phyloP scores from a whole-genome alignment of 2,888 invertebrate species.

The Chrysolina haemoptera region DNA sequence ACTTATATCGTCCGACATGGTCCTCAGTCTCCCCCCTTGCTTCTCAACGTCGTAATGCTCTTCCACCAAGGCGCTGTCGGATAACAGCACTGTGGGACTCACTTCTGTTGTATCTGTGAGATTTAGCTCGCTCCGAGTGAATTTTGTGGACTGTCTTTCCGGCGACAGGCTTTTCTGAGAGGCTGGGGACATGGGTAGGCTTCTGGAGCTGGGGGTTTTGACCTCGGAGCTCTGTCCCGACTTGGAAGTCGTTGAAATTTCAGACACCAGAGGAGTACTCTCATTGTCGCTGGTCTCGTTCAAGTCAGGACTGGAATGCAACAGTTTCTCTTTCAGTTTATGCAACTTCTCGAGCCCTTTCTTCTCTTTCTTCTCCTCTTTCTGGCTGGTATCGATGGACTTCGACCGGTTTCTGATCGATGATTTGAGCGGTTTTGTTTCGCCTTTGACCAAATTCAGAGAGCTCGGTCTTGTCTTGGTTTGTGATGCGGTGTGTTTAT shows the following conservation, averaged over 20 bases:
- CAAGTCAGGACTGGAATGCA: conserved; percentile 65
- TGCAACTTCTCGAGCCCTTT: conserved; percentile 63
- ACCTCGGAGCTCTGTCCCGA: conserved; percentile 60
- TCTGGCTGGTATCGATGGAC: conserved; percentile 62
- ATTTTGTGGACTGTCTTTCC: conserved; percentile 44
- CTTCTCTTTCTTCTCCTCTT: conserved; percentile 52
- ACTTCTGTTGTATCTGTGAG: conserved; percentile 56
- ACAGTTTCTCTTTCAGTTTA: conserved; percentile 65
- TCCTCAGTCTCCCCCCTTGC: conserved; percentile 53
- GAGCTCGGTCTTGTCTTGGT: conserved; percentile 60
- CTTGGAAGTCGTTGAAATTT: conserved; percentile 63
- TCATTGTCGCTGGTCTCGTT: conserved; percentile 75
- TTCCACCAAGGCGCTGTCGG: conserved; percentile 42
- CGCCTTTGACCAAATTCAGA: conserved; percentile 58
- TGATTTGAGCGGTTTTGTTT: conserved; percentile 52
- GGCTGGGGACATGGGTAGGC: conserved; percentile 58
- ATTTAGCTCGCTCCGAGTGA: conserved; percentile 59
- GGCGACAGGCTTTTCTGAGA: conserved; percentile 57
- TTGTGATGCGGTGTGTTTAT: conserved; percentile 52
- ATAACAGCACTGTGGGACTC: conserved; percentile 51
- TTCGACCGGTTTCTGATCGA: conserved; percentile 61
- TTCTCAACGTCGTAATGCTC: conserved; percentile 43
- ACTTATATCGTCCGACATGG: conserved; percentile 62
- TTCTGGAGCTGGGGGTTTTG: conserved; percentile 60
- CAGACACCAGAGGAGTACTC: conserved; percentile 78